Evolutionary conservation across 2,113 vertebrate species (phyloP), one percentile per base, ranked within the genome.

Genomic region (Carassius auratus): DNA sequence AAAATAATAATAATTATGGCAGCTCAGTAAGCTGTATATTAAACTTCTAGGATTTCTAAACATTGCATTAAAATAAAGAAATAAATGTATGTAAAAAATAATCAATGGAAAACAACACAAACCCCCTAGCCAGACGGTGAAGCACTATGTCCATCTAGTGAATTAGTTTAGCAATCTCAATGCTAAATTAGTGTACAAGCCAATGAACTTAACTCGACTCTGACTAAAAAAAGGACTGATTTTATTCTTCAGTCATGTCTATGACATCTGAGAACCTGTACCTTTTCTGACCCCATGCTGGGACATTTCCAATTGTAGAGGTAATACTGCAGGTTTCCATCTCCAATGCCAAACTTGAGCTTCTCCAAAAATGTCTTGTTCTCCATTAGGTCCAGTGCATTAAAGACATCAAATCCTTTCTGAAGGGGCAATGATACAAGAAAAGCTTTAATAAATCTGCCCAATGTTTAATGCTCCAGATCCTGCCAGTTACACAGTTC

Each of bases 231-330:
- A 71, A 71, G 8, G 17, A 71, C 7, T 9, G 17, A 19, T 3
- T 21, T 71, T 10, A 17, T 38, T 71, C 19, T 8, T 59, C 23
- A 21, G 19, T 21, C 55, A 59, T 21, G 55, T 59, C 6, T 59
- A 59, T 15, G n/a, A 52, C 4, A 3, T 15, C 64, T 68, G 36
- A 76, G 69, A 55, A 33, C 42, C 2, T 86, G 81, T 87, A 99
- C 98, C 97, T 99, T 99, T 93, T 99, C 98, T 0, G 98, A 91
- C 6, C 96, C 96, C 98, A 99, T 99, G 93, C 96, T 97, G 92
- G 98, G 98, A 93, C 98, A 99, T 92, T 98, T 99, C 98, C 98
- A 99, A 95, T 99, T 99, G 96, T 99, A 99, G 91, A 99, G 96
- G 87, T 99, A 99, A 99, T 99, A 99, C 97, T 99, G 98, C 94